Evolutionary conservation across 2,888 invertebrate species (phyloP), one percentile per base, ranked within the genome.

Genomic region (Diachrysia chrysitis): DNA sequence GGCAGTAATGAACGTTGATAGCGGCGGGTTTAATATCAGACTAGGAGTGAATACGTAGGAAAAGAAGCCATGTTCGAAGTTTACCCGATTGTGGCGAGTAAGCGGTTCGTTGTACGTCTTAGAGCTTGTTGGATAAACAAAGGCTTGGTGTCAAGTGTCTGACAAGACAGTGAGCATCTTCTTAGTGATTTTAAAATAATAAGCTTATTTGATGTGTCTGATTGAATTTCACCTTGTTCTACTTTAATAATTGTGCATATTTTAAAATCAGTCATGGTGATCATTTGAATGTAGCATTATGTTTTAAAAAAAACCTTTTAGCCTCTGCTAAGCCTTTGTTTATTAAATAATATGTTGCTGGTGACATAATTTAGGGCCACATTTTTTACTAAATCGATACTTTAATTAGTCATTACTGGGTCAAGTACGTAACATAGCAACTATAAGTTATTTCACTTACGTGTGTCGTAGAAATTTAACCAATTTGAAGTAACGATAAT

Each of bases 371-470:
- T 73, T 37, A 16, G 65, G 63, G 25, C 46, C 37, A 55, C 54
- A 58, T 63, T 59, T 42, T 62, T 66, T 37, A 68, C 58, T 60
- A 14, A 54, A 69, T 54, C 61, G 42, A 62, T 71, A 66, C 56
- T 51, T 69, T 67, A 69, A 62, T 76, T 73, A 69, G 65, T 55
- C 17, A 69, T 60, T 73, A 67, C 65, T 73, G 58, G 76, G 78
- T 79, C 76, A 79, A 79, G 68, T 66, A 76, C 70, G 42, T 35
- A 10, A 16, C 42, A 25, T n/a, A 62, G 37, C 42, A 37, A 42
- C 55, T 51, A 21, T 51, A 19, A 51, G 48, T 51, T 51, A 51
- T 51, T 51, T 51, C 3, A 21, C 19, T 7, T 51, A 51, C 19
- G 19, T 51, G 21, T 51, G 21, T 19, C 48, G 48, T 51, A 21